Evolutionary conservation across 2,888 invertebrate genomes (phyloP).

Genomic region (Fragum whitleyi): DNA sequence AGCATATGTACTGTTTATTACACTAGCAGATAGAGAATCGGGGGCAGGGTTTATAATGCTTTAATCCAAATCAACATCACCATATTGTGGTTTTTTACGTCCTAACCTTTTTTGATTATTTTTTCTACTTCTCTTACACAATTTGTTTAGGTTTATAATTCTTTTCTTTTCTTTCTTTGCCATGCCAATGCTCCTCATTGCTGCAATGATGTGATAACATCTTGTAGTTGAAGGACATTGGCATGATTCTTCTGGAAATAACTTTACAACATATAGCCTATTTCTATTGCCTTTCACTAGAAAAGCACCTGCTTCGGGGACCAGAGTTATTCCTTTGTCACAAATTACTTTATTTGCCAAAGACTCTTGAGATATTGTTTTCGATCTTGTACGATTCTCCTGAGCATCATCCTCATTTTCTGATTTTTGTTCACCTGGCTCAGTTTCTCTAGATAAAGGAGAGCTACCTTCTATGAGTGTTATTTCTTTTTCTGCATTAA

Average conservation of each 20-base stretch:
- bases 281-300: conserved; percentile 34
- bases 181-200: conserved; percentile 32
- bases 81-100: neutral
- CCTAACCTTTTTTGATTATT: neutral
- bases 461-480: too few species aligned
- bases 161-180: neutral
- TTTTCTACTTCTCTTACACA: neutral
- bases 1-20: neutral
- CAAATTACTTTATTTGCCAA: conserved; percentile 24
- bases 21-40: too few species aligned
- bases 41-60: too few species aligned
- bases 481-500: too few species aligned
- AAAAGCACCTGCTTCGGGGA: conserved; percentile 35
- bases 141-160: neutral
- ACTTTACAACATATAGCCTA: conserved; percentile 27
- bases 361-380: conserved; percentile 7
- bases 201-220: conserved; percentile 47
- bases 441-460: too few species aligned
- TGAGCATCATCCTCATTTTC: too few species aligned
- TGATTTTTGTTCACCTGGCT: too few species aligned
- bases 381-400: neutral
- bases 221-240: conserved; percentile 16
- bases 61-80: too few species aligned
- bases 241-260: conserved; percentile 41
- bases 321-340: conserved; percentile 32